Conservation (phyloP, 92 coral and sea anemone genomes). For the Epizoanthus illoricatus region DNA sequence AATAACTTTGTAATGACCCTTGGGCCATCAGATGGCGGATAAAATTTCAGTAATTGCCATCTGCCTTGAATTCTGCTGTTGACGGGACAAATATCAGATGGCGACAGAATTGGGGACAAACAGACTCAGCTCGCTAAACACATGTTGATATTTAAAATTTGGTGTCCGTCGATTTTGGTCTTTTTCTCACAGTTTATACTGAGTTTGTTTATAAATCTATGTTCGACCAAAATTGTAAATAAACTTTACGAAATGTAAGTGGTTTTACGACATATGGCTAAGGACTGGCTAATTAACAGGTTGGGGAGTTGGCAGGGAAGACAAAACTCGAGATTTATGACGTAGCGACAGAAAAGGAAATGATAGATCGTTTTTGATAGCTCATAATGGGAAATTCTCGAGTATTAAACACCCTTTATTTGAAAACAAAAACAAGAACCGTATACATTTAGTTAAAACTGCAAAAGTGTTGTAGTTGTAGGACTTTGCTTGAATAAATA, state of each 20-base stretch:
- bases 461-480: too few relatives aligned
- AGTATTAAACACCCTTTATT: neutral
- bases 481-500: too few relatives aligned
- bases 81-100: conserved; percentile 25
- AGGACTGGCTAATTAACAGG: neutral
- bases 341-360: conserved; percentile 40
- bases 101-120: neutral
- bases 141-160: conserved; percentile 5
- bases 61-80: conserved; percentile 26
- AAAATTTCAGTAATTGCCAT: conserved; percentile 31
- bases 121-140: conserved; percentile 35
- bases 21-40: conserved; percentile 21
- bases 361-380: conserved; percentile 6
- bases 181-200: neutral
- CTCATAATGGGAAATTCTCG: neutral
- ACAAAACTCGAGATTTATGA: conserved; percentile 34
- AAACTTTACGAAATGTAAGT: neutral
- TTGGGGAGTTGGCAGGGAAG: conserved; percentile 17
- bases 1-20: conserved; percentile 4
- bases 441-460: too few relatives aligned
- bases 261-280: conserved; percentile 24
- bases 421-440: too few relatives aligned
- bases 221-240: neutral
- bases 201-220: neutral
- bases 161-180: neutral